A percentile compares a stretch with the other conserved stretches of the same genome.
Evolutionary conservation across 2,888 invertebrate genomes (phyloP).

Genomic region (Drosophila macrothrix): DNA sequence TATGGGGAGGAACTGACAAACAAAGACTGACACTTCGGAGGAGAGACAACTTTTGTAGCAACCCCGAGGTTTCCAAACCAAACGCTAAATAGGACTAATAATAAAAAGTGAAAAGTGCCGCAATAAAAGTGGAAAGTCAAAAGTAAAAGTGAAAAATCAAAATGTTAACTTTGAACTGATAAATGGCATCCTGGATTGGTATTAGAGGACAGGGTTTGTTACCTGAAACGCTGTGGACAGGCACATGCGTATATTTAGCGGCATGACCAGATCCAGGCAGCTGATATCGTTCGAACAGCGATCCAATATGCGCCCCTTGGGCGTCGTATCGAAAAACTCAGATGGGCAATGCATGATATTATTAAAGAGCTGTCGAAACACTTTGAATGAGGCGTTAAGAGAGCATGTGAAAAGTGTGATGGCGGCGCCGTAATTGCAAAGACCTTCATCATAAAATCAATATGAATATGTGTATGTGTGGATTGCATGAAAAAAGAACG

Average conservation of each 20-base stretch:
- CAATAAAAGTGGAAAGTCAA: background rate
- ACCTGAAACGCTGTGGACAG: slow-evolving; percentile 83
- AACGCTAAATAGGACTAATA: background rate
- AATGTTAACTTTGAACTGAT: slow-evolving; percentile 1
- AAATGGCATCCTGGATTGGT: background rate
- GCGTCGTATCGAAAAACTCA: slow-evolving; percentile 88
- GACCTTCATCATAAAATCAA: slow-evolving; percentile 54
- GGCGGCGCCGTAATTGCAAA: slow-evolving; percentile 83
- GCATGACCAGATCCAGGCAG: slow-evolving; percentile 86
- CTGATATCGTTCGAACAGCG: slow-evolving; percentile 88
- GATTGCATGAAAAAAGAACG: slow-evolving; percentile 10
- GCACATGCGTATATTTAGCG: slow-evolving; percentile 83
- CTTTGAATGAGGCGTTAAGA: slow-evolving; percentile 78
- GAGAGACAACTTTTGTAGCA: too few species aligned
- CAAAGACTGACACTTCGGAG: background rate
- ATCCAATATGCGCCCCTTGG: slow-evolving; percentile 88
- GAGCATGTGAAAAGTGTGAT: slow-evolving; percentile 81
- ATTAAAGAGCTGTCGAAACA: slow-evolving; percentile 85
- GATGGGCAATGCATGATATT: slow-evolving; percentile 87
- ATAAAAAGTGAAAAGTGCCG: background rate
- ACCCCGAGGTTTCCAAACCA: background rate
- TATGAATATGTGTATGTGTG: slow-evolving; percentile 11
- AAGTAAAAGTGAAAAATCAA: slow-evolving; percentile 1
- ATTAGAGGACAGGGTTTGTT: slow-evolving; percentile 43
- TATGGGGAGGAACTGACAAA: background rate